Evolutionary conservation across 2,888 invertebrate species (phyloP).

Genomic region (Seira ritae): DNA sequence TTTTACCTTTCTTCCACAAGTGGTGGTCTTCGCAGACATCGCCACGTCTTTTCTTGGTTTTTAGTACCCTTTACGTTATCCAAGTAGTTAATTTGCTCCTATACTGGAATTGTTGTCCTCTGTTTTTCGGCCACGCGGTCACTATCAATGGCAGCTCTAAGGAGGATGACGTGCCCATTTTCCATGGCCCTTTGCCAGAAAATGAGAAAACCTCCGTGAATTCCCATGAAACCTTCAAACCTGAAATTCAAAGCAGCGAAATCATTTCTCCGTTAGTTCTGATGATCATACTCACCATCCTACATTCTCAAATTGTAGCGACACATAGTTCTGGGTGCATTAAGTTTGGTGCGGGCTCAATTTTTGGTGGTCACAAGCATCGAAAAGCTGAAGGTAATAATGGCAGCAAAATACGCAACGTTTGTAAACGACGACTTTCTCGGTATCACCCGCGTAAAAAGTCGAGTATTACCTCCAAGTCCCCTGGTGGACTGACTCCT

Average conservation of each 20-base stretch:
- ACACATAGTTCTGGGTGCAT: slow-evolving; percentile 77
- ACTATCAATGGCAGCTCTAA: slow-evolving; percentile 34
- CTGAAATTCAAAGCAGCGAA: slow-evolving; percentile 77
- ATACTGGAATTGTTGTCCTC: slow-evolving; percentile 75
- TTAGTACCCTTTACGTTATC: slow-evolving; percentile 86
- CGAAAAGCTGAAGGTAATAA: slow-evolving; percentile 40
- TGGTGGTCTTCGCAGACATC: slow-evolving; percentile 97
- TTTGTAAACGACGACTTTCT: slow-evolving; percentile 50
- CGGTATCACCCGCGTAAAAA: slow-evolving; percentile 54
- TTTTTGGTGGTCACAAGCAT: slow-evolving; percentile 28
- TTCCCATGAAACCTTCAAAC: slow-evolving; percentile 26
- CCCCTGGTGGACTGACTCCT: slow-evolving; percentile 31
- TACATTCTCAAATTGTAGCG: slow-evolving; percentile 88
- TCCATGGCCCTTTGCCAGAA: slow-evolving; percentile 44
- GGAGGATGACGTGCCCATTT: slow-evolving; percentile 23
- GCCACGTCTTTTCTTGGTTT: slow-evolving; percentile 81
- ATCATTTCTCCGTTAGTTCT: slow-evolving; percentile 84
- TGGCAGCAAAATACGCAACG: slow-evolving; percentile 37
- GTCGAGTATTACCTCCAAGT: slow-evolving; percentile 22
- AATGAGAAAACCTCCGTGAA: slow-evolving; percentile 21
- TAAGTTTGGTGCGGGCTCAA: slow-evolving; percentile 8
- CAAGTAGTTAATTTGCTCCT: slow-evolving; percentile 82
- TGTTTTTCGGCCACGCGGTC: slow-evolving; percentile 72
- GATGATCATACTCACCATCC: slow-evolving; percentile 84
- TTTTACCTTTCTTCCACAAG: slow-evolving; percentile 88